A percentile compares a stretch with the other conserved stretches of the same genome.
phyloP scores from a whole-genome alignment of 2,113 vertebrate genomes.

The Tetrax tetrax region DNA sequence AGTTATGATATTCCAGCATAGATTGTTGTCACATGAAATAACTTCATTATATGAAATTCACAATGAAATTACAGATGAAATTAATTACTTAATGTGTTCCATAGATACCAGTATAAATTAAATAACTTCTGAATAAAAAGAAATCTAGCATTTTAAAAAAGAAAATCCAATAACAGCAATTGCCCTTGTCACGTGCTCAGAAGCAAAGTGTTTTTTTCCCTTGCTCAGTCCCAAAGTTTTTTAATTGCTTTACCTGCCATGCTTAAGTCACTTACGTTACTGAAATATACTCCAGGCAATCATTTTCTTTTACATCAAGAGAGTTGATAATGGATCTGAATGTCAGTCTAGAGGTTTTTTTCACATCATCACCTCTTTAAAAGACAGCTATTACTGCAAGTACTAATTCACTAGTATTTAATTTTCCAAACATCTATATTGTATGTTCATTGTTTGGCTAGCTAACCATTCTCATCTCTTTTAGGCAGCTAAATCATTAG shows the following conservation, averaged over 20 bases:
- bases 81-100: neutral
- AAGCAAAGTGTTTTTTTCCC: neutral
- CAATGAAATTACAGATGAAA: conserved; percentile 30
- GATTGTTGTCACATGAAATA: conserved; percentile 39
- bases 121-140: neutral
- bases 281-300: neutral
- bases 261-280: neutral
- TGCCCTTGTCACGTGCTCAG: neutral
- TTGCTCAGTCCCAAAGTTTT: neutral
- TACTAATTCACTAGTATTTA: neutral
- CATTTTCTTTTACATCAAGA: neutral
- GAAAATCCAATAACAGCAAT: neutral
- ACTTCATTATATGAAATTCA: conserved; percentile 44
- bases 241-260: neutral
- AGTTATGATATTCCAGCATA: conserved; percentile 11
- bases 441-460: accelerated
- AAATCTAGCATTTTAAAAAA: neutral
- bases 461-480: neutral
- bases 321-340: neutral
- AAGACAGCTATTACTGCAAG: neutral
- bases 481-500: neutral
- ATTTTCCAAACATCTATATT: neutral
- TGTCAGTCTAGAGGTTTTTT: neutral
- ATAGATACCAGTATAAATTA: neutral
- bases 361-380: neutral